Conservation (phyloP, 1,140 invertebrate genomes). For the Octopus sinensis region DNA sequence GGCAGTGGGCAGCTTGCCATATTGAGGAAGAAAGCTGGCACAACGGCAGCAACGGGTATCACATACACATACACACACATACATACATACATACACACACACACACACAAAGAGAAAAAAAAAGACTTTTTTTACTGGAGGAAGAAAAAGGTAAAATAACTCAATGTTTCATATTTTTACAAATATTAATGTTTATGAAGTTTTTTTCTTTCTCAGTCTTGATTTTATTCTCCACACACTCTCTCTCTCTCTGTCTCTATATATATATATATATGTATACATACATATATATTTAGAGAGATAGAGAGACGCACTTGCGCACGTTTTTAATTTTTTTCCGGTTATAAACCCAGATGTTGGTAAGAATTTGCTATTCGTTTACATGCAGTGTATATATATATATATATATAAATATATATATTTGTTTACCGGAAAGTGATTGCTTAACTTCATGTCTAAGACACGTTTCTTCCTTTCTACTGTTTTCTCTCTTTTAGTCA, state of each 20-base stretch:
- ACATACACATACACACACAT: slow-evolving; percentile 16
- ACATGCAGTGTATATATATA: no score
- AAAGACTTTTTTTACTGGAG: slow-evolving; percentile 13
- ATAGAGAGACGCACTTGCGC: no score
- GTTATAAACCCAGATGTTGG: no score
- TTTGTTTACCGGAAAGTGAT: no score
- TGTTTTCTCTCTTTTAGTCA: no score
- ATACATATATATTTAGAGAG: no score
- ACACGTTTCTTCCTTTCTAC: no score
- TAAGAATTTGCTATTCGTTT: no score
- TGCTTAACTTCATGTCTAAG: no score
- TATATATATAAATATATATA: no score
- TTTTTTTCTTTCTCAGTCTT: neutral
- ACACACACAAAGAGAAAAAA: slow-evolving; percentile 18
- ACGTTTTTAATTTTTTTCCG: no score
- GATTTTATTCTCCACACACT: slow-evolving; percentile 11
- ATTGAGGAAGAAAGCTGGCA: neutral
- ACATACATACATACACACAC: neutral
- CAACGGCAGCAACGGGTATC: neutral
- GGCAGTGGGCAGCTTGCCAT: neutral
- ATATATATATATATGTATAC: neutral
- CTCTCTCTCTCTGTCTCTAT: neutral
- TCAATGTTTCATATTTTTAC: neutral
- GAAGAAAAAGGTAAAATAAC: neutral
- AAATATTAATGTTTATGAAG: neutral